Conservation (phyloP, 2,113 vertebrate species). For the Nyctibius bracteatus region DNA sequence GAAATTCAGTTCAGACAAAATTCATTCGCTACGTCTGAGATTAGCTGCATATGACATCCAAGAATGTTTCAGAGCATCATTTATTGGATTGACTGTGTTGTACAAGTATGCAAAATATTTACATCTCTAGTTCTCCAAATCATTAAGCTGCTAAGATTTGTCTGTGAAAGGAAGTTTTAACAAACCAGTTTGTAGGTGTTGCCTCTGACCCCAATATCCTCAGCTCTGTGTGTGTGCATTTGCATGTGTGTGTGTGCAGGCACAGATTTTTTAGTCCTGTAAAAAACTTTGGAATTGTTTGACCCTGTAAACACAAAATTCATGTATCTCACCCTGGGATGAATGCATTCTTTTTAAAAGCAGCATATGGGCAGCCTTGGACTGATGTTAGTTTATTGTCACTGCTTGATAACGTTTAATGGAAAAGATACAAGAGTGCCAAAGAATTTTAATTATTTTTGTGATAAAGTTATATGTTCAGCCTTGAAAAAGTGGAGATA, state of each 20-base stretch:
- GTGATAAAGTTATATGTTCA: slow-evolving; percentile 99
- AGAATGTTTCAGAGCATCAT: slow-evolving; percentile 60
- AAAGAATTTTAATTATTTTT: slow-evolving; percentile 99
- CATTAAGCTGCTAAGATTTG: slow-evolving; percentile 67
- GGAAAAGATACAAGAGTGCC: slow-evolving; percentile 98
- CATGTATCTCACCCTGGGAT: slow-evolving; percentile 79
- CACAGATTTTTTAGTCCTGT: slow-evolving; percentile 71
- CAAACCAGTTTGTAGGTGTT: slow-evolving; percentile 64
- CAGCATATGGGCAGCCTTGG: slow-evolving; percentile 87
- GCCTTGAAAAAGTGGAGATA: slow-evolving; percentile 99
- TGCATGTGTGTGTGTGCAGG: neutral
- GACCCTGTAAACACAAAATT: slow-evolving; percentile 82
- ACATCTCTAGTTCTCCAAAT: slow-evolving; percentile 64
- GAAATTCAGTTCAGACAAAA: slow-evolving; percentile 41
- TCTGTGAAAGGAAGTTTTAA: slow-evolving; percentile 66
- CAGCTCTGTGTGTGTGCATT: neutral
- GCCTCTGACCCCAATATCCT: slow-evolving; percentile 48
- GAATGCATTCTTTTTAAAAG: slow-evolving; percentile 81
- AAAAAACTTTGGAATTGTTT: slow-evolving; percentile 74
- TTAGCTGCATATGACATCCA: slow-evolving; percentile 44
- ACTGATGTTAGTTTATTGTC: slow-evolving; percentile 94
- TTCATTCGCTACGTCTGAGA: slow-evolving; percentile 20
- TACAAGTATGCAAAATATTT: slow-evolving; percentile 73
- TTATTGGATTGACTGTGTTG: slow-evolving; percentile 69
- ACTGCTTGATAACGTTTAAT: slow-evolving; percentile 97